Base-by-base conservation (phyloP, 1,140 invertebrate species). In the Drosophila baimaii region DNA sequence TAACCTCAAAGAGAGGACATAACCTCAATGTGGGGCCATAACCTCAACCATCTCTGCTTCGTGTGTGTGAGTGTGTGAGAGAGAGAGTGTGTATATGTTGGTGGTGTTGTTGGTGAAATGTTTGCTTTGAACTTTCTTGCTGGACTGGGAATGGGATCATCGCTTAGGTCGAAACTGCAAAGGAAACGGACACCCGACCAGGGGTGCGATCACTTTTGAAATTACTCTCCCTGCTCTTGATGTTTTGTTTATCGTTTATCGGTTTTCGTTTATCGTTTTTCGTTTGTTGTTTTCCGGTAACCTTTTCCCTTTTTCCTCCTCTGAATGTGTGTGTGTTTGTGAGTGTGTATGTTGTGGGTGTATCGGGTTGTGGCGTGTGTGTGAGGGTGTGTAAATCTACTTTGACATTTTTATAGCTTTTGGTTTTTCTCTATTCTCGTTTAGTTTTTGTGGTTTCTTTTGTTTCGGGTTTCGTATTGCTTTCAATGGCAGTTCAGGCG, bases 401-500 rank as follows among this genome's bases (percentile, higher is more conserved):
- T 56, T 58, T 71, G 55, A 63, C 52, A n/a, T 57, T 55, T 63
- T n/a, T n/a, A n/a, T n/a, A 35, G 58, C 29, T 65, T 65, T 63
- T 69, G 12, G 29, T 13, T 52, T 51, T 35, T 37, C 21, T 41
- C 17, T 41, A 19, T 23, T 68, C n/a, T 62, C 31, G 72, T 41
- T 47, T 58, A 39, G 46, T 58, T 56, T 51, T 68, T 41, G 35
- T 69, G 68, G 35, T 62, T 63, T 55, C 7, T 65, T 77, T 75
- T 78, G 25, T 49, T 76, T 66, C 54, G 47, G 64, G 56, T 61
- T 77, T 90, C 37, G 73, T 88, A 79, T 88, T 84, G 81, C 77
- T 88, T 90, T 78, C 77, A 73, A 86, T 90, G 88, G 88, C 88
- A 90, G 88, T 90, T 90, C 71, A 88, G 76, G 65, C 83, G 79